These are phyloP conservation scores for Gorsachius goisagi DNA, from an alignment of 2,113 vertebrate genomes.

Conservation along the genomic window DNA sequence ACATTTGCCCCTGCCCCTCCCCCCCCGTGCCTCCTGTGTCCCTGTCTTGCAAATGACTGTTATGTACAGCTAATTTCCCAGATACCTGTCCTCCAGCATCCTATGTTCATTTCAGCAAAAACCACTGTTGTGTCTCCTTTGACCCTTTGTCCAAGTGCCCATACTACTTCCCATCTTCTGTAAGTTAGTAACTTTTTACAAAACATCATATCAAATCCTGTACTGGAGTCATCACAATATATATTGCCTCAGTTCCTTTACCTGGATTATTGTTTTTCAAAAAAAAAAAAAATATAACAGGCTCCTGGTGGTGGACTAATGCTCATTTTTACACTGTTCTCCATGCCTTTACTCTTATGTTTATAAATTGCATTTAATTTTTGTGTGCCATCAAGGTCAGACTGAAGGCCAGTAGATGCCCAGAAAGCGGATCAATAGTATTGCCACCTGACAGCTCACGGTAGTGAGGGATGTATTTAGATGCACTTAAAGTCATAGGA, in stretches of 20 bases:
- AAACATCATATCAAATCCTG: not conserved
- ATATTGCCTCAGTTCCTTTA: not conserved
- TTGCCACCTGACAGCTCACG: not conserved
- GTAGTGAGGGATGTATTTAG: not conserved
- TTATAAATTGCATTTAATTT: not conserved
- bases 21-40: accelerated
- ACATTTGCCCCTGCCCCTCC: not conserved
- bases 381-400: not conserved
- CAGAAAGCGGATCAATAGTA: not conserved
- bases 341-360: not conserved
- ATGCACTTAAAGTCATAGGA: not conserved
- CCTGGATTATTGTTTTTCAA: not conserved
- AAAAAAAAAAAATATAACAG: not conserved
- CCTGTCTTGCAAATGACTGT: not conserved
- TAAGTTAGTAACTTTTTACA: not conserved
- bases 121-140: not conserved
- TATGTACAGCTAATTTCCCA: not conserved
- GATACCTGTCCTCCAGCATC: not conserved
- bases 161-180: not conserved
- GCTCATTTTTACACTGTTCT: not conserved
- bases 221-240: not conserved
- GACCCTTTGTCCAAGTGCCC: not conserved
- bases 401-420: not conserved
- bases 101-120: not conserved
- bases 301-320: not conserved